phyloP scores from a whole-genome alignment of 2,888 invertebrate genomes.

The Plagiodera versicolora region DNA sequence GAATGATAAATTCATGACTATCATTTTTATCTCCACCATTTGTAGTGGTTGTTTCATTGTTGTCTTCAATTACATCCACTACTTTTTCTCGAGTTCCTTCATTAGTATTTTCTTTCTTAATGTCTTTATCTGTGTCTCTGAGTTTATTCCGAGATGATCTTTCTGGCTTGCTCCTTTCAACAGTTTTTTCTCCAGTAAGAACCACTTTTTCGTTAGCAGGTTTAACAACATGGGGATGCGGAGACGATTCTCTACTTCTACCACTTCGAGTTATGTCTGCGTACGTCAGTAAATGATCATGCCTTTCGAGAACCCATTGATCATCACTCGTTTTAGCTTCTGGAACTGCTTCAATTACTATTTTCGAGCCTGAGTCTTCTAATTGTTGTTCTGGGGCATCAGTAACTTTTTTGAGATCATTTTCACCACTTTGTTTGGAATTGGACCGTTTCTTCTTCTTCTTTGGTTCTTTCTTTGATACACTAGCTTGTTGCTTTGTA shows the following conservation, averaged over 20 bases:
- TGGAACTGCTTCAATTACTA: background rate
- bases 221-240: slow-evolving; percentile 19
- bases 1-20: slow-evolving; percentile 2
- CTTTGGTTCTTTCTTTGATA: background rate
- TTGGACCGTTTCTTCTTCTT: slow-evolving; percentile 10
- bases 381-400: background rate
- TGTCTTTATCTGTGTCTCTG: background rate
- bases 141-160: background rate
- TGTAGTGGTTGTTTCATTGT: background rate
- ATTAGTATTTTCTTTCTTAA: too few species aligned
- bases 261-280: slow-evolving; percentile 37
- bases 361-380: background rate
- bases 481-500: background rate
- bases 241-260: slow-evolving; percentile 38
- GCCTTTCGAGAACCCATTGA: background rate
- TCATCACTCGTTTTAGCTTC: background rate
- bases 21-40: background rate
- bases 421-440: slow-evolving; percentile 8
- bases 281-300: slow-evolving; percentile 31
- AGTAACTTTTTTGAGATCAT: background rate
- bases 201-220: background rate
- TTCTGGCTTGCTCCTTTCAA: too few species aligned
- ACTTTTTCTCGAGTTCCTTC: background rate
- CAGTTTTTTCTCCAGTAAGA: too few species aligned
- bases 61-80: background rate